Evolutionary conservation across 2,797 vertebrate species (phyloP), one percentile per base, ranked within the genome.

Genomic region (Neopelma chrysocephalum): DNA sequence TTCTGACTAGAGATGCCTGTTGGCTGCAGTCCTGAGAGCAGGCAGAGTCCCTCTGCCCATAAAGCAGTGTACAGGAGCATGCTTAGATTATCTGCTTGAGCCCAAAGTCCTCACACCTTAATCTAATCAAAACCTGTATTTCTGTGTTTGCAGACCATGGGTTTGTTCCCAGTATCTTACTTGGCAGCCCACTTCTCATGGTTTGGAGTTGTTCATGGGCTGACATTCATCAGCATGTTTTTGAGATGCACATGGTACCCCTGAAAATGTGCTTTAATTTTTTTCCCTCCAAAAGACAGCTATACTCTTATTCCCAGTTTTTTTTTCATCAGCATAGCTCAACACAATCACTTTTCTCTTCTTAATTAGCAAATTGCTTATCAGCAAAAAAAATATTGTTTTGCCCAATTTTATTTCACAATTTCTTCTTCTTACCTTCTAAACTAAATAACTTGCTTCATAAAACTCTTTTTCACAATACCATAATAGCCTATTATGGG

Each of bases 351-450:
- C 8, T 71, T 62, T 54, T 23, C 16, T 36, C 34, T 64, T 91
- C 84, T 81, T 91, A 88, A 93, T 61, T 47, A 90, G 32, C 23
- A 71, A 89, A 84, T 47, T 57, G 15, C 31, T 64, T 77, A 56
- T 56, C 48, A 81, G 14, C 42, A 80, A 90, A 75, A 70, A 36
- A 91, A 83, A 91, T 66, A 29, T 40, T 1, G 27, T 45, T 69
- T 94, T 81, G 32, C 31, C 12, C 18, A 36, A 42, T 80, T 95
- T 89, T 69, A 54, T 91, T 93, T 78, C 71, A 83, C 20, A 25
- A 25, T 92, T 82, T 78, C 51, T 89, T 79, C n/a, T 40, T 80
- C 62, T 58, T 76, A 86, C 19, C 19, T 79, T 89, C 66, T 77
- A 73, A 81, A 76, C 34, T 5, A 86, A 77, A 61, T 18, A 71